These are phyloP conservation scores for Apocrypta bakeri DNA, from an alignment of 1,140 invertebrate species.

Conservation along the genomic window DNA sequence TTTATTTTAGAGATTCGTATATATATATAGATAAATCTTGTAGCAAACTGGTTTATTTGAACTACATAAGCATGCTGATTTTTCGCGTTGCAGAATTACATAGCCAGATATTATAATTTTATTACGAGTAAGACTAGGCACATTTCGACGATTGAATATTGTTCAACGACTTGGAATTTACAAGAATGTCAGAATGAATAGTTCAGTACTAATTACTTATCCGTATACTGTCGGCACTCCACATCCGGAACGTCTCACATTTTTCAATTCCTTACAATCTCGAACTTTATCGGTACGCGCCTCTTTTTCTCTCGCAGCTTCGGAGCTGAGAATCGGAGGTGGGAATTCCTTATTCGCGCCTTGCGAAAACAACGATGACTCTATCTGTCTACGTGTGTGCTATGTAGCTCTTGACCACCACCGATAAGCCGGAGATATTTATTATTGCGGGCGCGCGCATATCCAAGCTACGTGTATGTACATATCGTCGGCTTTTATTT, in stretches of 20 bases:
- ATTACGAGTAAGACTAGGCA: not conserved
- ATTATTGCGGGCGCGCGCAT: conserved; percentile 1
- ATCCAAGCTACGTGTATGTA: not conserved
- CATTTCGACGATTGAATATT: no score
- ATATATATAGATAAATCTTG: no score
- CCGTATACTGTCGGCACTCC: not conserved
- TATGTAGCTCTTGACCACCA: not conserved
- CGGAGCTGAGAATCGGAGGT: not conserved
- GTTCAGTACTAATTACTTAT: not conserved
- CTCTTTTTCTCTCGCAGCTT: conserved; percentile 1
- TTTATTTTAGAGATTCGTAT: conserved; percentile 31
- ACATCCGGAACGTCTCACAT: no score
- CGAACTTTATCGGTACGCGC: no score
- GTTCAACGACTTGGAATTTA: no score
- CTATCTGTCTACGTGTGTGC: not conserved
- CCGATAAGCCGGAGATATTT: conserved; percentile 41
- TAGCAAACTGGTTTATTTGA: conserved; percentile 26
- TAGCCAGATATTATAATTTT: not conserved
- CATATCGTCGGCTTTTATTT: not conserved
- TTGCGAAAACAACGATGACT: conserved; percentile 30
- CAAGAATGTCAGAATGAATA: no score
- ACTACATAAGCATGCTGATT: conserved; percentile 18
- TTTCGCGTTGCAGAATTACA: conserved; percentile 27
- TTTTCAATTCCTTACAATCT: no score
- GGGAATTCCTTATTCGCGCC: no score